Percentiles rank a stretch among this genome's conserved stretches.
Conservation (phyloP, 2,113 vertebrate species). For the Micromys minutus region DNA sequence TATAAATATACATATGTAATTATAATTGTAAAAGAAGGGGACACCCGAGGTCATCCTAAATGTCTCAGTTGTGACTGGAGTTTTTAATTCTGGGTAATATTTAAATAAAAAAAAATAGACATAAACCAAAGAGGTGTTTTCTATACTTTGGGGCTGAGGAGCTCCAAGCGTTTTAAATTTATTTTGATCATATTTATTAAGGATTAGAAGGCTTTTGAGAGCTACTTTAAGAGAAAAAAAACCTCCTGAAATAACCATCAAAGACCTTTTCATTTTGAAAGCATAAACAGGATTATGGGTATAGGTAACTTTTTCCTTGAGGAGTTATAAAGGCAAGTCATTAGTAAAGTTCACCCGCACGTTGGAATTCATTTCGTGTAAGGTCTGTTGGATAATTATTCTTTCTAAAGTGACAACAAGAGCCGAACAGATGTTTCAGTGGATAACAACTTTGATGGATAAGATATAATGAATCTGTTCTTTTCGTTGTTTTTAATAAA, state of each 20-base stretch:
- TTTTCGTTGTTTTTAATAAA: conserved; percentile 86
- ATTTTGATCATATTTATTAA: conserved; percentile 74
- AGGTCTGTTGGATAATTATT: conserved; percentile 80
- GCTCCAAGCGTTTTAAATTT: conserved; percentile 54
- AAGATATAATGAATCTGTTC: conserved; percentile 78
- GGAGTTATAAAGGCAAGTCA: conserved; percentile 65
- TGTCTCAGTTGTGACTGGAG: conserved; percentile 12
- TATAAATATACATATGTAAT: not conserved
- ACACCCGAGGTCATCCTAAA: conserved; percentile 2
- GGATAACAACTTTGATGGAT: conserved; percentile 77
- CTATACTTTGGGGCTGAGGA: not conserved
- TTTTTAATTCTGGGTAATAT: not conserved
- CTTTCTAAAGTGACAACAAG: conserved; percentile 81
- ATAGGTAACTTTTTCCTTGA: conserved; percentile 70
- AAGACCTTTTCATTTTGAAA: conserved; percentile 71
- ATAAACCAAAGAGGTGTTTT: conserved; percentile 10
- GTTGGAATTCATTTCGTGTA: conserved; percentile 80
- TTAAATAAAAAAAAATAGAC: conserved; percentile 51
- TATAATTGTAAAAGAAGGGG: not conserved
- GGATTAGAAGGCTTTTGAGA: conserved; percentile 70
- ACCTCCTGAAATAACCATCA: conserved; percentile 52
- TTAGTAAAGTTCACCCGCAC: conserved; percentile 75
- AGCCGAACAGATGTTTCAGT: conserved; percentile 84
- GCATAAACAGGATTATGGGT: conserved; percentile 76
- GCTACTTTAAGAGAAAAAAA: conserved; percentile 50